These are phyloP conservation scores for Pomacea canaliculata DNA, from an alignment of 2,888 invertebrate species.

Conservation along the genomic window DNA sequence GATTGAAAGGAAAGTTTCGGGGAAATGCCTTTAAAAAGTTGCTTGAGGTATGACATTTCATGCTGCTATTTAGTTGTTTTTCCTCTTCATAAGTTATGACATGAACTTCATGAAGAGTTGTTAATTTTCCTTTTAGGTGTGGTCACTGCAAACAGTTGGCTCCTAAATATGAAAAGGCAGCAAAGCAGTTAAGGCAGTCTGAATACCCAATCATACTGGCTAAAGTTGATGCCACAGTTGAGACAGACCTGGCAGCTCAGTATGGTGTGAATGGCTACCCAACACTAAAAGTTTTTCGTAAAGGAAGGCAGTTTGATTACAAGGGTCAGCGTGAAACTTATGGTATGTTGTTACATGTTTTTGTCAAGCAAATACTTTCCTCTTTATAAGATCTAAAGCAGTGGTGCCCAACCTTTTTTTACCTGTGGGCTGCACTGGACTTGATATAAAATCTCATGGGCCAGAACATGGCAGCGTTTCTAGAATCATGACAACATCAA, in stretches of 20 bases:
- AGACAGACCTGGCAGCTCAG: conserved; percentile 70
- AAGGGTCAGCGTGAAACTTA: conserved; percentile 70
- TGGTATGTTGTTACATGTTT: conserved; percentile 53
- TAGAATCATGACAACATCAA: too few relatives aligned
- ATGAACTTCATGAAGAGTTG: too few relatives aligned
- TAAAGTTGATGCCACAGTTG: conserved; percentile 73
- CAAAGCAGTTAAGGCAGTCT: conserved; percentile 67
- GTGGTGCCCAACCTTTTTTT: too few relatives aligned
- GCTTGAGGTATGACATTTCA: too few relatives aligned
- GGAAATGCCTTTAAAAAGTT: too few relatives aligned
- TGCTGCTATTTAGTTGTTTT: too few relatives aligned
- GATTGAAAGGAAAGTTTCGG: too few relatives aligned
- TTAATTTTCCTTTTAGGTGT: conserved; percentile 67
- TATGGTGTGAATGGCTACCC: conserved; percentile 73
- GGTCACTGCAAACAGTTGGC: conserved; percentile 73
- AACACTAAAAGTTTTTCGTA: conserved; percentile 73
- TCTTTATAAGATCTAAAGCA: too few relatives aligned
- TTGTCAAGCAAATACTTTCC: neutral
- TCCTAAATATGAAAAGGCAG: conserved; percentile 74
- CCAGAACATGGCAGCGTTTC: too few relatives aligned
- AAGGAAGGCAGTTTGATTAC: conserved; percentile 71
- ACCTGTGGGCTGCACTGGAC: too few relatives aligned
- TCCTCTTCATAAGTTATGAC: too few relatives aligned
- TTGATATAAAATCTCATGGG: too few relatives aligned
- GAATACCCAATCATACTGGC: conserved; percentile 71